A percentile compares a stretch with the other conserved stretches of the same genome.
phyloP scores from a whole-genome alignment of 2,888 invertebrate species.

The Trachelus tabidus region DNA sequence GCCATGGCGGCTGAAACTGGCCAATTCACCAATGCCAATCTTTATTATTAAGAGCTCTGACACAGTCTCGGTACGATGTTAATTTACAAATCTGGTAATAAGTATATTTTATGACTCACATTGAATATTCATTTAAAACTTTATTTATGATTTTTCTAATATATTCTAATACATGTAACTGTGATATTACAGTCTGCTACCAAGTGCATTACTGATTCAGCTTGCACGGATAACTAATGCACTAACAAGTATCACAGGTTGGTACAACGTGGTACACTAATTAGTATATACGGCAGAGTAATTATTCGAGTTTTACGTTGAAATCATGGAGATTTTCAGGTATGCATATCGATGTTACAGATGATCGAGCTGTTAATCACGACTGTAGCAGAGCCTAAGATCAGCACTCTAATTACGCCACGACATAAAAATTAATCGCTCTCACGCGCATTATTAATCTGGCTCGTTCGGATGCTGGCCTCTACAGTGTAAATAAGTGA shows the following conservation, averaged over 20 bases:
- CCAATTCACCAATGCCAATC: background rate
- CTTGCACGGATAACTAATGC: background rate
- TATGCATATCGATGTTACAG: background rate
- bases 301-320: background rate
- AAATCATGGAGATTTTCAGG: background rate
- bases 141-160: background rate
- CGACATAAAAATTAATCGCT: conserved; percentile 33
- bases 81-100: background rate
- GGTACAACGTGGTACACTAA: background rate
- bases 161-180: background rate
- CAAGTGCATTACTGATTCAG: background rate
- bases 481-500: conserved; percentile 36
- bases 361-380: conserved; percentile 33
- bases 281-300: background rate
- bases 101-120: background rate
- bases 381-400: conserved; percentile 24
- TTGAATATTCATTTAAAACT: background rate
- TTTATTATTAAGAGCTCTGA: background rate
- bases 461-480: conserved; percentile 4
- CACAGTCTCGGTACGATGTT: background rate
- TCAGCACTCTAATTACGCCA: conserved; percentile 26
- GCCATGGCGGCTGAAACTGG: background rate
- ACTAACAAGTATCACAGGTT: background rate
- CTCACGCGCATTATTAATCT: conserved; percentile 31
- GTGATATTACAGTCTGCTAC: background rate